Evolutionary conservation across 2,888 invertebrate species (phyloP).

Genomic region (Tipula confusa): DNA sequence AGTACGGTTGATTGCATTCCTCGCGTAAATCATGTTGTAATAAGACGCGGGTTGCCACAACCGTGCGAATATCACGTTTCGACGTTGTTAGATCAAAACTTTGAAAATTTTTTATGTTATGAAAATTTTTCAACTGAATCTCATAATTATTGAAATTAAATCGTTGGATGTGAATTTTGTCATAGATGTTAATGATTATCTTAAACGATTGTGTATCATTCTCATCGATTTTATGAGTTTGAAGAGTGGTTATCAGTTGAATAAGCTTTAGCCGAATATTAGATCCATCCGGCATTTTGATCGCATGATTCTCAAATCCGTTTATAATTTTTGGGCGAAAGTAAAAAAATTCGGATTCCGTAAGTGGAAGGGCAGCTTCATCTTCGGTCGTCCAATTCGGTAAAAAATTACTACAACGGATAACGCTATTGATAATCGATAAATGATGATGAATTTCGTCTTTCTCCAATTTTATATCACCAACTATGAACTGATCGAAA

Average conservation of each 20-base stretch:
- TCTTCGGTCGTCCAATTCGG: constrained; percentile 62
- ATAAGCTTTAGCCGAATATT: constrained; percentile 64
- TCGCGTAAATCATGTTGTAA: constrained; percentile 36
- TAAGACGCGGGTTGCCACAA: constrained; percentile 60
- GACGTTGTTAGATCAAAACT: constrained; percentile 61
- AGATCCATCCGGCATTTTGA: constrained; percentile 59
- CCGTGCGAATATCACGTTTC: constrained; percentile 57
- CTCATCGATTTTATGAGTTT: constrained; percentile 59
- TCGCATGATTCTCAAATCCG: constrained; percentile 49
- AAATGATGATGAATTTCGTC: constrained; percentile 66
- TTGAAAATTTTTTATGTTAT: constrained; percentile 57
- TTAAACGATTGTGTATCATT: constrained; percentile 77
- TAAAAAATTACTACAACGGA: constrained; percentile 62
- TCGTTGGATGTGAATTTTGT: constrained; percentile 35
- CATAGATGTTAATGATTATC: constrained; percentile 52
- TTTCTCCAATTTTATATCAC: constrained; percentile 54
- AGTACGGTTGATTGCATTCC: constrained; percentile 40
- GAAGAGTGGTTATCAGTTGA: constrained; percentile 58
- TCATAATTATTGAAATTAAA: constrained; percentile 50
- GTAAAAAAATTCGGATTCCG: constrained; percentile 35
- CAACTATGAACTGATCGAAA: constrained; percentile 56
- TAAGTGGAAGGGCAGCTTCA: constrained; percentile 51
- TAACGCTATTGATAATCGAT: constrained; percentile 60
- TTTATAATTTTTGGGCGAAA: constrained; percentile 51
- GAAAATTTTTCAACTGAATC: constrained; percentile 62